Base-by-base conservation (phyloP, 2,113 vertebrate genomes). In the Lepus americanus region DNA sequence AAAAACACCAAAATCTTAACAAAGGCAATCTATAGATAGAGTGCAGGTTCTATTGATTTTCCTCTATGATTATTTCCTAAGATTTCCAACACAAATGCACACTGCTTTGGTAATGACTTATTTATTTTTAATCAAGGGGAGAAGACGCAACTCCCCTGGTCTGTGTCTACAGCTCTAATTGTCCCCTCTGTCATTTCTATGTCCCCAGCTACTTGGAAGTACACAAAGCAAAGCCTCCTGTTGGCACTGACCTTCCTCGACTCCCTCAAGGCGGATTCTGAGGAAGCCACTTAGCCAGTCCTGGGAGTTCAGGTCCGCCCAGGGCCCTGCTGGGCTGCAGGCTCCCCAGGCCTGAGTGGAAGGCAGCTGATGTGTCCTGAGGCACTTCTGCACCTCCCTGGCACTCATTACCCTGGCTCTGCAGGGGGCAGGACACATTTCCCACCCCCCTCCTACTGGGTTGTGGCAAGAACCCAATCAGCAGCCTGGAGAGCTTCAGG, bases 401-500 rank as follows among this genome's bases (percentile, higher is more conserved):
- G 82, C 63, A 78, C 79, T 96, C 92, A 95, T 97, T 93, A 95
- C 70, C 69, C 89, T 61, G n/a, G 67, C 94, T 96, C 94, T 92
- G 94, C 79, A 22, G 94, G 93, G 51, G 92, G 83, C 74, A 88
- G 90, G 83, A 73, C 66, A 72, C n/a, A 90, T 85, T 73, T 51
- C 31, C 39, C 10, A 7, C 2, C 82, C 67, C 86, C 90, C 72
- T 81, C 86, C 82, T 82, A 16, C 39, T 44, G 69, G 64, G 59
- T 19, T 89, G 39, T 83, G 59, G 83, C 51, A 86, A 94, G 91
- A 89, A 90, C 51, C 59, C 3, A 1, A 91, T 73, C 79, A 95
- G 59, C 23, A 72, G 33, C 61, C 72, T 84, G 79, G 67, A 83
- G 79, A 77, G 49, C 72, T 87, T 87, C 9, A 6, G 36, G 67